Evolutionary conservation across 2,797 vertebrate species (phyloP), one percentile per base, ranked within the genome.

Genomic region (Rhynchotus rufescens): DNA sequence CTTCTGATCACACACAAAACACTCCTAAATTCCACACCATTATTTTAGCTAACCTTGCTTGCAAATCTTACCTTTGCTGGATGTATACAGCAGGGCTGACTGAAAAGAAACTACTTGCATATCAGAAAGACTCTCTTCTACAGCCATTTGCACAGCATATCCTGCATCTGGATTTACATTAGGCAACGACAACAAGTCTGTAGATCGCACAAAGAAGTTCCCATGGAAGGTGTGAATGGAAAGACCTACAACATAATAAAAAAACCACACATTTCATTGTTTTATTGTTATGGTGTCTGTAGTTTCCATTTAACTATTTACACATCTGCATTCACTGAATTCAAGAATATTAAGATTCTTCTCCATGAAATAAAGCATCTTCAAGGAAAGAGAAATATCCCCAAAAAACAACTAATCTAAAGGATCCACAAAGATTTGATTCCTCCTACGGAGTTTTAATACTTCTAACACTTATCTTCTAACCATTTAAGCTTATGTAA

Each of bases 141-240:
- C 99, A 40, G 99, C 99, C 99, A 99, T 99, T 86, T 99, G 99
- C 78, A 99, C 99, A 2, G 99, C 99, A 4, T 99, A 99, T 26
- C 99, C 99, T 0, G 99, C 99, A 21, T 99, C 99, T 1, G 99
- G 99, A 94, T 99, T 99, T 42, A 99, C 98, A 1, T 99, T 99
- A 51, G 99, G 99, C 62, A 99, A 97, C 4, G 99, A 99, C 90
- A 99, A 45, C 93, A 99, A 95, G 93, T 99, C 99, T 13, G 99
- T 99, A 64, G 99, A 99, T 52, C 99, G 97, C 51, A 99, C 99
- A 5, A 99, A 99, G 98, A 99, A 99, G 98, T 99, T 99, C 61
- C 99, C 99, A 22, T 99, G 99, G 98, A 99, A 99, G 62, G 99
- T 99, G 95, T 99, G 99, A 97, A 99, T 99, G 96, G 99, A 99